Evolutionary conservation across 2,797 vertebrate genomes (phyloP), one percentile per base, ranked within the genome.

Genomic region (Anguilla pacifica): DNA sequence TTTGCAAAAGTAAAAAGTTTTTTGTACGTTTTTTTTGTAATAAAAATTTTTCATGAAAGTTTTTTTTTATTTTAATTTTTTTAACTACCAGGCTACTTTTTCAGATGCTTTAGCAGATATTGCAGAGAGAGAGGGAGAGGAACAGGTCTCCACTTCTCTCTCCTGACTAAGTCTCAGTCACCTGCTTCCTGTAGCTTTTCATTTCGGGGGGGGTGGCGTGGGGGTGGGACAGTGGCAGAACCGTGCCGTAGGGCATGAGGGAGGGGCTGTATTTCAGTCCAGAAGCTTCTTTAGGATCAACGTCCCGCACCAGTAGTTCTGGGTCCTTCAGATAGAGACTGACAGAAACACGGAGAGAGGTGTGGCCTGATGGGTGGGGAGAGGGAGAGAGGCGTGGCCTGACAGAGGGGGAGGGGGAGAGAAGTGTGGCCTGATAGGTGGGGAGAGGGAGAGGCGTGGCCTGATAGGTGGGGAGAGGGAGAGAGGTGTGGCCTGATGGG

Each of bases 41-140:
- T 92, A 95, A 94, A 94, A 94, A 95, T 94, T 95, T 95, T 95
- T 95, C 93, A 95, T 88, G 95, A 91, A 95, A 96, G 92, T 95
- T 94, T 91, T 93, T 95, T 94, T 94, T 93, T 88, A 95, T 95
- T 49, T 19, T 51, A n/a, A n/a, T 64, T 28, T 83, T 93, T 96
- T 95, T 17, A 17, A 96, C 96, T 96, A 91, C 95, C 94, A 96
- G 95, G 96, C 96, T 96, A 96, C 89, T 95, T 96, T 67, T 95
- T 94, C 94, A 96, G 94, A 97, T 95, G 95, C 93, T 95, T 97
- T 95, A 96, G 93, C 96, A 96, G 95, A 95, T 95, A 95, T 94
- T 94, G 95, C 94, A 92, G 92, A 95, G 91, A 94, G 90, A 92
- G 89, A 92, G 55, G 87, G 55, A 88, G 61, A 51, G 35, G 81